phyloP scores from a whole-genome alignment of 2,113 vertebrate genomes.

The Amphiprion percula region DNA sequence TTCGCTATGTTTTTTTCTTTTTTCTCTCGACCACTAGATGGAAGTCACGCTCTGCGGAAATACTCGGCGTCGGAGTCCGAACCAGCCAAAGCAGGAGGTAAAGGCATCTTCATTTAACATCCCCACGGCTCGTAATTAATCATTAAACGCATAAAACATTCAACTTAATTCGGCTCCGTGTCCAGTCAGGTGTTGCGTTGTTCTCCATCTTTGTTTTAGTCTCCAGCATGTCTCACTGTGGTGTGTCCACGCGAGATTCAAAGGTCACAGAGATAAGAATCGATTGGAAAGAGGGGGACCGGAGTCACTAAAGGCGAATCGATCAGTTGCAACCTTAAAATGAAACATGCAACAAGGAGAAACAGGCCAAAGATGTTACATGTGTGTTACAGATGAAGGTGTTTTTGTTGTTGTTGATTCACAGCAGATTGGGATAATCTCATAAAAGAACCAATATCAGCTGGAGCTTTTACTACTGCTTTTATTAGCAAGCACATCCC shows the following conservation, averaged over 20 bases:
- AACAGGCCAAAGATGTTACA: neutral
- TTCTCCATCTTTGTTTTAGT: neutral
- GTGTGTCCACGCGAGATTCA: constrained; percentile 12
- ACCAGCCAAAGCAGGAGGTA: neutral
- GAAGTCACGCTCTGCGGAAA: constrained; percentile 13
- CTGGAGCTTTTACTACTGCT: constrained; percentile 4
- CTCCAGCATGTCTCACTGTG: neutral
- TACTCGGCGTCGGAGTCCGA: accelerated
- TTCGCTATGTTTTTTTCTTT: neutral
- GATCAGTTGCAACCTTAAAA: constrained; percentile 29
- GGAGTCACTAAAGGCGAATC: constrained; percentile 14
- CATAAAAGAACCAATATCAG: constrained; percentile 16
- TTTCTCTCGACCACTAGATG: constrained; percentile 70
- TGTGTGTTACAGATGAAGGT: neutral
- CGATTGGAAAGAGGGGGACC: constrained; percentile 28
- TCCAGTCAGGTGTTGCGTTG: neutral
- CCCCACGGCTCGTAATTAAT: neutral
- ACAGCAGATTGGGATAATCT: constrained; percentile 23
- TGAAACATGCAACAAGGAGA: neutral
- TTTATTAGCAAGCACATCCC: constrained; percentile 33
- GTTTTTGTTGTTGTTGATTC: constrained; percentile 8
- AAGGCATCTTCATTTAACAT: neutral
- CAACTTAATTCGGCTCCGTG: neutral
- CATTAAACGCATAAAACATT: neutral
- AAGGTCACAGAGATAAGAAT: constrained; percentile 58